A percentile compares a stretch with the other conserved stretches of the same genome.
phyloP scores from a whole-genome alignment of 2,797 vertebrate species.

The Cacajao melanocephalus region DNA sequence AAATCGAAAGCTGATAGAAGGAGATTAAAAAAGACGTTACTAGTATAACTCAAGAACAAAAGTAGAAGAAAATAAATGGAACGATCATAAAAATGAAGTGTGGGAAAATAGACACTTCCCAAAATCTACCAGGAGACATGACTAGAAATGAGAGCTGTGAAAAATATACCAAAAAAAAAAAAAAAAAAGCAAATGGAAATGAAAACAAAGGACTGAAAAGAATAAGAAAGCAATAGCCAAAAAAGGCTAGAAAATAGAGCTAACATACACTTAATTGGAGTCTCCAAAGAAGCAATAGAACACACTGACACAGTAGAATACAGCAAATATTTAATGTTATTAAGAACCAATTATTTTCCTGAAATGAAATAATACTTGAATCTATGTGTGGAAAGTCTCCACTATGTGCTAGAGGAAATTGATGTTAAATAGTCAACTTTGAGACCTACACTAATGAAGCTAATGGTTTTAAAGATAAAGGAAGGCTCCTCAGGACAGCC shows the following conservation, averaged over 20 bases:
- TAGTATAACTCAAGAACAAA: background rate
- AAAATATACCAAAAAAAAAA: background rate
- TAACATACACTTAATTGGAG: background rate
- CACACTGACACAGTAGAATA: background rate
- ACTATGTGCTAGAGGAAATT: background rate
- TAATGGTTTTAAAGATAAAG: background rate
- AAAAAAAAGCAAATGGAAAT: background rate
- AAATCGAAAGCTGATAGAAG: background rate
- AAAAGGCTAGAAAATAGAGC: background rate
- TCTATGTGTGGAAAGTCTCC: background rate
- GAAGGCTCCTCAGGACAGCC: background rate
- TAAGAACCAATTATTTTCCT: background rate
- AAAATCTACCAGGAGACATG: background rate
- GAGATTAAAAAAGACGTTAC: background rate
- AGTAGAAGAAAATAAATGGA: background rate
- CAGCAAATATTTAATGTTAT: background rate
- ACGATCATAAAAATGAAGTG: background rate
- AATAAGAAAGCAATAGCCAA: background rate
- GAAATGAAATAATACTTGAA: background rate
- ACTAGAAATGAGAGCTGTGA: background rate
- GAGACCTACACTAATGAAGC: background rate
- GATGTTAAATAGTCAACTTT: background rate
- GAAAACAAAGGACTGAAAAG: background rate
- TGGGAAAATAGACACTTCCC: background rate
- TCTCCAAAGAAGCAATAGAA: background rate